Evolutionary conservation across 2,113 vertebrate species (phyloP).

Genomic region (Epinephelus moara): DNA sequence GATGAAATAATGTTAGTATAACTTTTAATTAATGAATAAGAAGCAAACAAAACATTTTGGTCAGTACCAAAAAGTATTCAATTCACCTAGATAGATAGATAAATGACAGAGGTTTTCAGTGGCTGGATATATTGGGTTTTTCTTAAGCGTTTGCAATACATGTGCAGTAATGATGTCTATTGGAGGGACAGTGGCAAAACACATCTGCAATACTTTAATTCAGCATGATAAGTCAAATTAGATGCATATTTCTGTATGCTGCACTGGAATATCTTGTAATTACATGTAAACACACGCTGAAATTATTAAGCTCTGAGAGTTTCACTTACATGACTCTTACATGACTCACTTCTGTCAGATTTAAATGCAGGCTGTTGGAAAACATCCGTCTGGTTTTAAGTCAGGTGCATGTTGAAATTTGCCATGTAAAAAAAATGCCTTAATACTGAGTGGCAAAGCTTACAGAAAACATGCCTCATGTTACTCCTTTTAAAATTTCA

Average conservation of each 20-base stretch:
- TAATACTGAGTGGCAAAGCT: slow-evolving; percentile 59
- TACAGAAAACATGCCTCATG: slow-evolving; percentile 18
- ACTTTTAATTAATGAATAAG: background rate
- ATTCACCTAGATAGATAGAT: too few relatives aligned
- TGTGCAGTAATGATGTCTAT: slow-evolving; percentile 5
- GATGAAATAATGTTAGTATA: background rate
- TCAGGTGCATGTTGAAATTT: slow-evolving; percentile 30
- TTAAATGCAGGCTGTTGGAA: slow-evolving; percentile 16
- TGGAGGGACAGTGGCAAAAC: background rate
- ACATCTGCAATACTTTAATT: slow-evolving; percentile 30
- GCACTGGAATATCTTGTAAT: slow-evolving; percentile 43
- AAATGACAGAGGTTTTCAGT: too few relatives aligned
- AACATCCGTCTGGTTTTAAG: slow-evolving; percentile 27
- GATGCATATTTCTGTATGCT: slow-evolving; percentile 15
- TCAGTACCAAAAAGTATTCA: too few relatives aligned
- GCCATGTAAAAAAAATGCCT: slow-evolving; percentile 2
- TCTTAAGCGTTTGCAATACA: background rate
- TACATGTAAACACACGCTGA: slow-evolving; percentile 52
- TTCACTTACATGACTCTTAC: slow-evolving; percentile 29
- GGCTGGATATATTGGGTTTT: background rate
- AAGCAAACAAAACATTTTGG: background rate
- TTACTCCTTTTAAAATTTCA: slow-evolving; percentile 14
- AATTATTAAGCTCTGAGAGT: slow-evolving; percentile 43
- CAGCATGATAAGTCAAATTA: slow-evolving; percentile 47
- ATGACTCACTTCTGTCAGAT: slow-evolving; percentile 59